These are phyloP conservation scores for Calidris pygmaea DNA, from an alignment of 2,113 vertebrate genomes.

Conservation along the genomic window DNA sequence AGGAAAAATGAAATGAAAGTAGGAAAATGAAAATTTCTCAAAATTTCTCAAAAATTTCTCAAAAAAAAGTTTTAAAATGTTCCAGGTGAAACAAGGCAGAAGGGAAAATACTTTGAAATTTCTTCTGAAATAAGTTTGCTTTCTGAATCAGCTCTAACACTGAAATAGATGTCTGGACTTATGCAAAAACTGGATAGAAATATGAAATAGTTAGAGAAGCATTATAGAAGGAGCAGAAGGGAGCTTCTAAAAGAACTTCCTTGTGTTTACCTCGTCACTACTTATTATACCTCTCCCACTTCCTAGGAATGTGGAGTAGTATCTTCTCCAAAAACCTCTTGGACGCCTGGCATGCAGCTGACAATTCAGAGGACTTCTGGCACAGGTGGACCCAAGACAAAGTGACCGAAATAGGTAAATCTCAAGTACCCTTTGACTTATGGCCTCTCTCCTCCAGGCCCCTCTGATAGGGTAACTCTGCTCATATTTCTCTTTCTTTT, in stretches of 20 bases:
- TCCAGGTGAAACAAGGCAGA: neutral
- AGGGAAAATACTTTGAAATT: neutral
- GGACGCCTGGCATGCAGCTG: slow-evolving; percentile 70
- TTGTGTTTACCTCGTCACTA: neutral
- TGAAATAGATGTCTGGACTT: neutral
- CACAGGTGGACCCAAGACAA: slow-evolving; percentile 68
- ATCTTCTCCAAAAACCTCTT: slow-evolving; percentile 75
- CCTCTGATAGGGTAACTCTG: neutral
- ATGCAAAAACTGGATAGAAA: neutral
- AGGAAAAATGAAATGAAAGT: neutral
- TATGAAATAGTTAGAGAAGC: neutral
- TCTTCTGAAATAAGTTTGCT: neutral
- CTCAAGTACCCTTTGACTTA: neutral
- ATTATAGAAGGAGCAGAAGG: neutral
- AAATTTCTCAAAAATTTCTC: neutral
- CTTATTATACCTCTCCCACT: neutral
- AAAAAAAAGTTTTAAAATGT: neutral
- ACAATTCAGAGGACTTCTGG: slow-evolving; percentile 73
- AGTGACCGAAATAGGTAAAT: slow-evolving; percentile 68
- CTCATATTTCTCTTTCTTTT: neutral
- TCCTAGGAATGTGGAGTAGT: slow-evolving; percentile 73
- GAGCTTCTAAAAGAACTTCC: neutral
- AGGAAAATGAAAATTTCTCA: neutral
- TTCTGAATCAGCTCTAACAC: neutral
- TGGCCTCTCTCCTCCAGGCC: neutral